Percentiles rank a stretch among this genome's conserved stretches.
These are phyloP conservation scores for Chelonus insularis DNA, from an alignment of 1,140 invertebrate genomes.

Conservation along the genomic window DNA sequence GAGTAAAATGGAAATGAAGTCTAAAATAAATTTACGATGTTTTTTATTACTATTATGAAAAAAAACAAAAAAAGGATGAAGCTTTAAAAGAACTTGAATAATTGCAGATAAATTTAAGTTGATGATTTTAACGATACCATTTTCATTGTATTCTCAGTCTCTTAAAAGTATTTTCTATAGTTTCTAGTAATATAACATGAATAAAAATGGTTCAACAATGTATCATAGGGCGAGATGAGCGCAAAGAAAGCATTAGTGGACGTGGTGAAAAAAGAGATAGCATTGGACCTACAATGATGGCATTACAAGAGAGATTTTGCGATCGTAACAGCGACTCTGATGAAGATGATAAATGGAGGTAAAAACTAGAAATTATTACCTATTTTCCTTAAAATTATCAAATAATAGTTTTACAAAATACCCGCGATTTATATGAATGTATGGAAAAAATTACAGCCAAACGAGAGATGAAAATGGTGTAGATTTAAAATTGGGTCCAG, in stretches of 20 bases:
- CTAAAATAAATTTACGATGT: too few species aligned
- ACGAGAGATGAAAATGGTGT: conserved; percentile 48
- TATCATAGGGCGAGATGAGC: conserved; percentile 53
- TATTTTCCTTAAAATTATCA: too few species aligned
- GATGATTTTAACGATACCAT: too few species aligned
- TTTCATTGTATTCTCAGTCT: too few species aligned
- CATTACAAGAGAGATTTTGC: conserved; percentile 50
- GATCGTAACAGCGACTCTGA: conserved; percentile 57
- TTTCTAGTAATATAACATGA: neutral
- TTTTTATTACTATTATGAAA: too few species aligned
- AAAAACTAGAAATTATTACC: conserved; percentile 23
- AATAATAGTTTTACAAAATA: too few species aligned
- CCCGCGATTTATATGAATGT: too few species aligned
- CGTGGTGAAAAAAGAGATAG: conserved; percentile 56
- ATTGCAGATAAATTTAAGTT: too few species aligned
- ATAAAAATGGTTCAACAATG: conserved; percentile 23
- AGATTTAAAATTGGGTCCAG: conserved; percentile 70
- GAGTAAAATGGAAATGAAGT: too few species aligned
- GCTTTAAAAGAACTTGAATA: too few species aligned
- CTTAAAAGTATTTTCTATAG: too few species aligned
- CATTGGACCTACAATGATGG: conserved; percentile 45
- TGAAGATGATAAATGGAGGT: conserved; percentile 61
- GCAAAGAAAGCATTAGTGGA: conserved; percentile 54
- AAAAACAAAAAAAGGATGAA: too few species aligned
- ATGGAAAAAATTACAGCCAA: conserved; percentile 48